Conservation (phyloP, 2,113 vertebrate species). For the Ictidomys tridecemlineatus region DNA sequence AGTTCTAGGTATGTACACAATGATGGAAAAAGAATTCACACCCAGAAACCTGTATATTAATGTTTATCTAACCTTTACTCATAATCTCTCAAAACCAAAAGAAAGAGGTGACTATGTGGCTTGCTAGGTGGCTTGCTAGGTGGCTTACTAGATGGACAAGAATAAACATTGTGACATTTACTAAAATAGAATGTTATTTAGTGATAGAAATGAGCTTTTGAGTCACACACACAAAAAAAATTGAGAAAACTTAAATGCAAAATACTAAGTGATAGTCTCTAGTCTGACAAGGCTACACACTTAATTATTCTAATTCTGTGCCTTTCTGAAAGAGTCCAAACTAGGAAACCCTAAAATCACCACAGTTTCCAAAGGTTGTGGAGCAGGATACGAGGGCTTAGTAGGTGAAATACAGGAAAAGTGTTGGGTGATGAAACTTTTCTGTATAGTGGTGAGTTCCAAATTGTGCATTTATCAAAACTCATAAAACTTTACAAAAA, state of each 20-base stretch:
- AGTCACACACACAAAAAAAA: not conserved
- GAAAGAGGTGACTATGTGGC: no score
- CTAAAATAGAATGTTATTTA: not conserved
- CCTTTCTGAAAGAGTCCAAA: not conserved
- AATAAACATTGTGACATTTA: not conserved
- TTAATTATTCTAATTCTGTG: not conserved
- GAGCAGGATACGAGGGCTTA: not conserved
- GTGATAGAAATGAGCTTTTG: not conserved
- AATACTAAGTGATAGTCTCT: not conserved
- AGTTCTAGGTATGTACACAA: not conserved
- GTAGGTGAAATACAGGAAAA: not conserved
- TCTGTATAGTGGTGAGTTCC: not conserved
- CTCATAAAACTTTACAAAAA: not conserved
- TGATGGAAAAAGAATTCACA: not conserved
- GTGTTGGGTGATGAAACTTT: not conserved
- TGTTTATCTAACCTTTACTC: not conserved
- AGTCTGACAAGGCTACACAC: not conserved
- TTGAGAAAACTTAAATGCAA: not conserved
- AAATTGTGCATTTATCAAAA: not conserved
- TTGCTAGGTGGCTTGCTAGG: no score
- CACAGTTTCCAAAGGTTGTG: not conserved
- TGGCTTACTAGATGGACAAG: not conserved
- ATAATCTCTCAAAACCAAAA: not conserved
- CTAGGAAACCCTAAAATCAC: not conserved
- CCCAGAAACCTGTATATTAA: not conserved